These are phyloP conservation scores for Acleris sparsana DNA, from an alignment of 2,888 invertebrate species.

Conservation along the genomic window DNA sequence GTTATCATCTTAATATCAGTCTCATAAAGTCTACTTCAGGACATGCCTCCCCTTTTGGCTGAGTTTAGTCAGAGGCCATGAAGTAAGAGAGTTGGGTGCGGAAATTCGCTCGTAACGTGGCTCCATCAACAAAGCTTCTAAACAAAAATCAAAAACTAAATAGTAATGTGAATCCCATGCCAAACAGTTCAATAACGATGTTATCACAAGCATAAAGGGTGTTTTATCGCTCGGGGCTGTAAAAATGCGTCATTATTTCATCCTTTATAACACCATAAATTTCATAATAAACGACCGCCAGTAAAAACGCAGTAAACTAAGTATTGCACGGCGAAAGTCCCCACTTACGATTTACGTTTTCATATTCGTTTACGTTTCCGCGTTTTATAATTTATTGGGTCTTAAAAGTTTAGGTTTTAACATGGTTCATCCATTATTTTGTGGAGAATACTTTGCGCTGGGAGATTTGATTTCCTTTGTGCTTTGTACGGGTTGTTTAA, in stretches of 20 bases:
- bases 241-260: conserved; percentile 78
- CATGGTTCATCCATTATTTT: conserved; percentile 15
- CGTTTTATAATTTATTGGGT: conserved; percentile 23
- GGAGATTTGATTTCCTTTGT: not conserved
- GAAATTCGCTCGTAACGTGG: too few relatives aligned
- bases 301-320: conserved; percentile 69
- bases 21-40: too few relatives aligned
- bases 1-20: too few relatives aligned
- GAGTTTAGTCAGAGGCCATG: too few relatives aligned
- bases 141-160: conserved; percentile 18
- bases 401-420: conserved; percentile 17
- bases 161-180: conserved; percentile 49
- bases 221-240: conserved; percentile 76
- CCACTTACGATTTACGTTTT: conserved; percentile 53
- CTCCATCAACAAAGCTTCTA: not conserved
- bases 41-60: too few relatives aligned
- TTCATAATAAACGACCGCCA: conserved; percentile 77
- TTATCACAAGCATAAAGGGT: conserved; percentile 74
- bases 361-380: conserved; percentile 30
- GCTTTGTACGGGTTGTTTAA: not conserved
- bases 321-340: conserved; percentile 61
- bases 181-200: conserved; percentile 58
- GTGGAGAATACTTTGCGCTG: not conserved
- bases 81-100: too few relatives aligned
- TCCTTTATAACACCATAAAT: conserved; percentile 76